Evolutionary conservation across 1,140 invertebrate genomes (phyloP).

Genomic region (Achatina immaculata): DNA sequence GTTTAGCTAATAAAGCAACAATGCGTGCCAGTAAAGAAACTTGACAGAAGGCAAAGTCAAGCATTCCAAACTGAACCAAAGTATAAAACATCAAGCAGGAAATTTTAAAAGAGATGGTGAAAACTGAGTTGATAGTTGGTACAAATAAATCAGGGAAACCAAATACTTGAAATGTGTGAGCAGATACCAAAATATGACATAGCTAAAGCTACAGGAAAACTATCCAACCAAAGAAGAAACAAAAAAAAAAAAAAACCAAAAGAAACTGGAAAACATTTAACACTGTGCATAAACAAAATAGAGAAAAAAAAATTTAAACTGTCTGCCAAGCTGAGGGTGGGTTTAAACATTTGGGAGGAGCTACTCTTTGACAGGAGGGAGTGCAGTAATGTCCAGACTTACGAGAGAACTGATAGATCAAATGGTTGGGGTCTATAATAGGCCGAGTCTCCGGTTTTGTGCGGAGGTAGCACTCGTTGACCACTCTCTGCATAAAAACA

Average conservation of each 20-base stretch:
- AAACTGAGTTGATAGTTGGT: background rate
- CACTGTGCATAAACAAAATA: background rate
- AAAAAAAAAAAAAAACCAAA: constrained; percentile 18
- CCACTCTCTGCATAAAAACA: constrained; percentile 66
- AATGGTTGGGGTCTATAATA: constrained; percentile 62
- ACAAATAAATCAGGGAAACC: background rate
- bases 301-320: background rate
- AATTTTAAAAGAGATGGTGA: background rate
- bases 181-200: background rate
- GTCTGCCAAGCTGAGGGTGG: constrained; percentile 13
- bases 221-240: background rate
- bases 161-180: background rate
- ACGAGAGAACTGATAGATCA: constrained; percentile 70
- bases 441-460: constrained; percentile 54
- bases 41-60: background rate
- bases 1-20: no score
- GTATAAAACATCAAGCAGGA: background rate
- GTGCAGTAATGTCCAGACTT: constrained; percentile 49
- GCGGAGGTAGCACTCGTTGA: constrained; percentile 63
- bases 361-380: background rate
- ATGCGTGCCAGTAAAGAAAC: background rate
- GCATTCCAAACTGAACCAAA: constrained; percentile 6
- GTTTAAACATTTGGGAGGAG: constrained; percentile 18
- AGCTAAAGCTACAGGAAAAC: background rate
- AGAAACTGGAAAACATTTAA: background rate